Base-by-base conservation (phyloP, 2,113 vertebrate genomes). In the Gallinago media region DNA sequence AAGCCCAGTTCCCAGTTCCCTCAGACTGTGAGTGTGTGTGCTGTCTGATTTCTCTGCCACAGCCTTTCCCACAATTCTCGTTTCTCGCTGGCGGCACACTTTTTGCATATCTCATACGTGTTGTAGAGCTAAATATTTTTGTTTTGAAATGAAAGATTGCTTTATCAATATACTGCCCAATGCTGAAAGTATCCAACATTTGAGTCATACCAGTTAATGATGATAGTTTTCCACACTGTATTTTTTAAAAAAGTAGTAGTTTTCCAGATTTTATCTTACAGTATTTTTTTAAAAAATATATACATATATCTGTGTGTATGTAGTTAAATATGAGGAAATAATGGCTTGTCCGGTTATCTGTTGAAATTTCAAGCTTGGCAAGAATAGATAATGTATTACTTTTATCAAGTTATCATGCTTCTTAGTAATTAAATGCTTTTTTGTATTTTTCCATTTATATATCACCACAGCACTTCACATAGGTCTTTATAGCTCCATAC, bases 1-100 rank as follows among this genome's bases (percentile, higher is more conserved):
- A 20, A 66, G 55, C n/a, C 2, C 0, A 23, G 1, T 80, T 91
- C 54, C 54, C 17, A 0, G 1, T 59, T 66, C 46, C 26, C 56
- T 52, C 63, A 50, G 65, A 32, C 21, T 40, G 16, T 1, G 6
- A 68, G 31, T 63, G 20, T 68, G 44, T 0, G 0, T 70, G 42
- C 26, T 76, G 3, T 27, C 52, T 21, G 50, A 22, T 36, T 74
- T 18, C 34, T 52, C 50, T 85, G 58, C 73, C 47, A 23, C 71
- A 68, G 52, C 13, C 29, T 49, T 65, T 46, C 72, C 63, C 49
- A 25, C 18, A 47, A 3, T 61, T 56, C 79, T 77, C 13, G 26
- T 12, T 74, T 81, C 74, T 52, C 63, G 17, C 61, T 81, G 65
- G 70, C 61, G 78, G 47, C n/a, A 56, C 13, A 9, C 14, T 2